A percentile compares a stretch with the other conserved stretches of the same genome.
Evolutionary conservation across 2,797 vertebrate genomes (phyloP).

Genomic region (Harpagifer antarcticus): DNA sequence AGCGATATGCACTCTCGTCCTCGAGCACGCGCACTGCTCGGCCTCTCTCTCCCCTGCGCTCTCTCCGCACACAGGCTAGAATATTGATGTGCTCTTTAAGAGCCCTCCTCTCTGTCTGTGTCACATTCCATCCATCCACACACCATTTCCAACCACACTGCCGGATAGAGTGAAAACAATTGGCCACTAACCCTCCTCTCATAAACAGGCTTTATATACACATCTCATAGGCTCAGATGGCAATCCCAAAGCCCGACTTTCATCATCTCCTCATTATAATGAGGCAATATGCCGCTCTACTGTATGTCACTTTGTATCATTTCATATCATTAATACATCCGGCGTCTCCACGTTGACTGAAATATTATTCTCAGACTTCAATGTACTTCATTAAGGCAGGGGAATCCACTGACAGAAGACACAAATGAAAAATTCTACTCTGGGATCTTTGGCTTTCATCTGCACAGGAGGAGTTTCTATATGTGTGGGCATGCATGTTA

Average conservation of each 20-base stretch:
- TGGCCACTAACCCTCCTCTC: constrained; percentile 54
- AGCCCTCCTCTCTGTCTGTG: constrained; percentile 77
- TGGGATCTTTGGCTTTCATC: constrained; percentile 66
- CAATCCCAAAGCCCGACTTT: constrained; percentile 58
- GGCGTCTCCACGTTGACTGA: constrained; percentile 36
- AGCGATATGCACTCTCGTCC: constrained; percentile 36
- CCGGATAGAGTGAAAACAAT: constrained; percentile 72
- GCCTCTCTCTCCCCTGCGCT: constrained; percentile 49
- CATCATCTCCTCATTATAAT: constrained; percentile 71
- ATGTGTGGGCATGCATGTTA: constrained; percentile 32
- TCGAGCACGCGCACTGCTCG: constrained; percentile 51
- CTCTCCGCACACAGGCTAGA: constrained; percentile 71
- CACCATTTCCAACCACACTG: constrained; percentile 71
- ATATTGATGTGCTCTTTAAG: constrained; percentile 86
- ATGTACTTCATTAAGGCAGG: constrained; percentile 71
- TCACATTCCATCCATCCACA: constrained; percentile 79
- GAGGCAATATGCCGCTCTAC: constrained; percentile 55
- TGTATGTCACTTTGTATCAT: constrained; percentile 74
- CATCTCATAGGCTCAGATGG: constrained; percentile 59
- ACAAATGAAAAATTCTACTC: constrained; percentile 27
- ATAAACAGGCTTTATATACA: constrained; percentile 49
- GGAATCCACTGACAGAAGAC: constrained; percentile 54
- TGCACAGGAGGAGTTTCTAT: constrained; percentile 45
- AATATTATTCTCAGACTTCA: constrained; percentile 65
- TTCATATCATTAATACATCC: constrained; percentile 69